phyloP scores from a whole-genome alignment of 2,113 vertebrate genomes.

The Nymphicus hollandicus region DNA sequence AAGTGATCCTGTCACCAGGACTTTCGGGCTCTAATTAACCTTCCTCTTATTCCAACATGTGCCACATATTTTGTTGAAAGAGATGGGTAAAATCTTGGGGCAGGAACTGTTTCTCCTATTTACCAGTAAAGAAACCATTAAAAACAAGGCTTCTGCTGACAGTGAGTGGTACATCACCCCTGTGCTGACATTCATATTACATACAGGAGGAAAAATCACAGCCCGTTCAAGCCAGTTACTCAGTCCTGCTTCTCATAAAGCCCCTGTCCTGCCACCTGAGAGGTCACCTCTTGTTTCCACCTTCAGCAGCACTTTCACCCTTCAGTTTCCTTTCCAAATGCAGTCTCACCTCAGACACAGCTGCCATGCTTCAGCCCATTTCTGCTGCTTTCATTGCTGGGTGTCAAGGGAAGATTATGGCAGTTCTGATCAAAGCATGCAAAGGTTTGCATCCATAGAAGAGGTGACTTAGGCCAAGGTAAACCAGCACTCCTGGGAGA shows the following conservation, averaged over 20 bases:
- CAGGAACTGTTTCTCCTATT: background rate
- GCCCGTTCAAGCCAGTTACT: background rate
- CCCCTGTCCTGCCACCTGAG: background rate
- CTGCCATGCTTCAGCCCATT: background rate
- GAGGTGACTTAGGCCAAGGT: background rate
- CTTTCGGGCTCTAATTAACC: background rate
- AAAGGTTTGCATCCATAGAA: background rate
- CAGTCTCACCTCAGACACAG: background rate
- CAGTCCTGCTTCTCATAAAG: background rate
- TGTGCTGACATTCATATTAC: background rate
- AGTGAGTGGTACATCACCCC: background rate
- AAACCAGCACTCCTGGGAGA: background rate
- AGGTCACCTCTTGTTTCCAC: background rate
- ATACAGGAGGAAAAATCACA: background rate
- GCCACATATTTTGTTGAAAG: background rate
- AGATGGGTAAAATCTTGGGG: background rate
- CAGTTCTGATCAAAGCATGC: constrained; percentile 8
- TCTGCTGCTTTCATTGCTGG: constrained; percentile 1
- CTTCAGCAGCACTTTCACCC: background rate
- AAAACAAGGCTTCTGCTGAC: background rate
- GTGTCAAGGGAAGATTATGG: constrained; percentile 5
- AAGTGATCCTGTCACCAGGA: background rate
- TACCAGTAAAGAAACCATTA: background rate
- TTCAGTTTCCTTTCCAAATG: background rate
- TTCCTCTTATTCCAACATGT: background rate